These are phyloP conservation scores for Hydroisotoma schaefferi DNA, from an alignment of 2,888 invertebrate genomes.

Conservation along the genomic window DNA sequence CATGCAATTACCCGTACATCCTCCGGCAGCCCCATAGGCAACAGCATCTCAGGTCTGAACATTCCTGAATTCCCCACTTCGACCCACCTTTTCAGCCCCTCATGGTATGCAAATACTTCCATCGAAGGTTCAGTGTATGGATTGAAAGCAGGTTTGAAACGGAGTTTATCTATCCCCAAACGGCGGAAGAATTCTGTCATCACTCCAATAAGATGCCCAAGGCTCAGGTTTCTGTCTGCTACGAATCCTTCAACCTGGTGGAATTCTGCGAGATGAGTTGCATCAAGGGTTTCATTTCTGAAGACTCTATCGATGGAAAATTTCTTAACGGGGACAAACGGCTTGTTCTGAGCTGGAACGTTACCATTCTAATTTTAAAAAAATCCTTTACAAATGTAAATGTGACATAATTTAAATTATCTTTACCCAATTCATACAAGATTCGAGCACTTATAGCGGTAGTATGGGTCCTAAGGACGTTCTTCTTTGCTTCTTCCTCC, in stretches of 20 bases:
- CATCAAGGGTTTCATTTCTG: conserved; percentile 96
- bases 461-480: conserved; percentile 94
- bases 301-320: conserved; percentile 98
- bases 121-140: conserved; percentile 99
- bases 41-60: conserved; percentile 94
- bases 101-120: conserved; percentile 97
- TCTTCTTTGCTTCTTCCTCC: conserved; percentile 89
- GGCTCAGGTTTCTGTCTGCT: conserved; percentile 79
- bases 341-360: conserved; percentile 47
- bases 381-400: background rate
- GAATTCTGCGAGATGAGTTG: conserved; percentile 95
- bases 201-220: conserved; percentile 84
- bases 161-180: conserved; percentile 73
- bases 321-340: conserved; percentile 85
- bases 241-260: conserved; percentile 96
- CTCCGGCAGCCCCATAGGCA: conserved; percentile 92
- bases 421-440: conserved; percentile 63
- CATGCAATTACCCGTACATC: conserved; percentile 93
- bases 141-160: conserved; percentile 98
- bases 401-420: background rate
- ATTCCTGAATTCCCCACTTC: conserved; percentile 95
- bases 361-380: background rate
- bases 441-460: conserved; percentile 95
- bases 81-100: conserved; percentile 74
- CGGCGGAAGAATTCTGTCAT: conserved; percentile 89